Evolutionary conservation across 2,797 vertebrate genomes (phyloP).

Genomic region (Percopsis omiscomaycus): DNA sequence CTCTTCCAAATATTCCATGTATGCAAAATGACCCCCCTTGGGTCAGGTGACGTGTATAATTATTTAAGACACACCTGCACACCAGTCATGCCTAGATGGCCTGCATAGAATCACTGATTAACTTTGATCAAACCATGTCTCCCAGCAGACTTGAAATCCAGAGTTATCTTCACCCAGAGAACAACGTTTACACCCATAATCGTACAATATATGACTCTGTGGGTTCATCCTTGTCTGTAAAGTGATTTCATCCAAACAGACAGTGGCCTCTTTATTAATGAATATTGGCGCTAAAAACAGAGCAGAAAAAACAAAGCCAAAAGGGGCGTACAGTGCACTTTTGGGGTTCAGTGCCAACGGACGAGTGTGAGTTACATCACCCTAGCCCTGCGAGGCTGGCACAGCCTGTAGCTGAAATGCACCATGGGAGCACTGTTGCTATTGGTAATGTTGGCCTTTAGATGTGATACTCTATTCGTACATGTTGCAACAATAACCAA

Average conservation of each 20-base stretch:
- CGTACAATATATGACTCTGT: constrained; percentile 17
- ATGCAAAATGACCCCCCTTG: no score
- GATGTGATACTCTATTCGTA: constrained; percentile 17
- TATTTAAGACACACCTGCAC: no score
- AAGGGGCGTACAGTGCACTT: constrained; percentile 61
- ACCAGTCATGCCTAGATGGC: no score
- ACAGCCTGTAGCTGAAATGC: constrained; percentile 70
- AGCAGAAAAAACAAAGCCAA: constrained; percentile 64
- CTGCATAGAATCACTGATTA: no score
- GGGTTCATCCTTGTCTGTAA: constrained; percentile 56
- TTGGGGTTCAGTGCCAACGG: constrained; percentile 58
- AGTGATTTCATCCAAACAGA: constrained; percentile 57
- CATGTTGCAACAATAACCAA: constrained; percentile 10
- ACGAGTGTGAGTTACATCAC: constrained; percentile 70
- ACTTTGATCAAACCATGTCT: no score
- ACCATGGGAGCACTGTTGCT: constrained; percentile 55
- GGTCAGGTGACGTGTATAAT: no score
- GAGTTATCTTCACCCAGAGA: no score
- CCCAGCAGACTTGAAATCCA: no score
- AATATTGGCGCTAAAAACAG: constrained; percentile 61
- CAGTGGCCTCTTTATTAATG: constrained; percentile 73
- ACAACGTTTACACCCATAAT: no score
- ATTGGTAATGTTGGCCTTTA: constrained; percentile 9
- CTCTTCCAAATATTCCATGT: no score
- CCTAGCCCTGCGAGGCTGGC: constrained; percentile 71